phyloP scores from a whole-genome alignment of 2,797 vertebrate species.

The Diceros bicornis region DNA sequence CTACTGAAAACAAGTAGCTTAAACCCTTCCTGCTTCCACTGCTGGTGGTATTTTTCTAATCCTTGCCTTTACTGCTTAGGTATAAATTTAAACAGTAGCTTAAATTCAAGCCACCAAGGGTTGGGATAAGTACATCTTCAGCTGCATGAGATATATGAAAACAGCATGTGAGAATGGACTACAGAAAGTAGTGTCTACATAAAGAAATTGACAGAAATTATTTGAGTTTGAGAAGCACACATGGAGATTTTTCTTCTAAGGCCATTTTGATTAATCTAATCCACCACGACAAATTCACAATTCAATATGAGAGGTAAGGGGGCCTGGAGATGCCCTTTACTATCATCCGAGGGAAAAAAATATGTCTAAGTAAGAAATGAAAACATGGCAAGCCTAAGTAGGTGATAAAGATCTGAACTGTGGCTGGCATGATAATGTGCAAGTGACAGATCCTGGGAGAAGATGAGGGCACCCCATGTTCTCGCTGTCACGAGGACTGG shows the following conservation, averaged over 20 bases:
- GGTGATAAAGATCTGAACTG: slow-evolving; percentile 74
- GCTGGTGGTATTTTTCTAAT: slow-evolving; percentile 23
- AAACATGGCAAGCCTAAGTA: slow-evolving; percentile 54
- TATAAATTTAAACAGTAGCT: slow-evolving; percentile 67
- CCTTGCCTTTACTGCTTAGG: slow-evolving; percentile 25
- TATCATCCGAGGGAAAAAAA: slow-evolving; percentile 53
- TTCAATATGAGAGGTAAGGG: slow-evolving; percentile 71
- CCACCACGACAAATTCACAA: slow-evolving; percentile 80
- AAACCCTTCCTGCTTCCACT: not conserved
- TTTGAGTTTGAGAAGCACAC: not conserved
- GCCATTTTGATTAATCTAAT: slow-evolving; percentile 80
- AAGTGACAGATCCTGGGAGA: not conserved
- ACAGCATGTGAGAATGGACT: slow-evolving; percentile 1
- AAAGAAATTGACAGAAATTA: slow-evolving; percentile 62
- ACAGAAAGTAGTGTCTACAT: not conserved
- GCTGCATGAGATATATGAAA: not conserved
- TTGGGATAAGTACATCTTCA: not conserved
- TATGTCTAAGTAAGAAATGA: slow-evolving; percentile 69
- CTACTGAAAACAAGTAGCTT: not conserved
- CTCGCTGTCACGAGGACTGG: not conserved
- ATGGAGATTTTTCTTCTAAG: slow-evolving; percentile 73
- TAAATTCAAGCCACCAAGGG: slow-evolving; percentile 15
- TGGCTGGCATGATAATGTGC: slow-evolving; percentile 42
- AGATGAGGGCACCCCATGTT: not conserved
- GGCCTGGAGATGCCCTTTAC: slow-evolving; percentile 76